Percentiles rank a stretch among this genome's conserved stretches.
Conservation (phyloP, 2,888 invertebrate genomes). For the Melinopterus prodromus region DNA sequence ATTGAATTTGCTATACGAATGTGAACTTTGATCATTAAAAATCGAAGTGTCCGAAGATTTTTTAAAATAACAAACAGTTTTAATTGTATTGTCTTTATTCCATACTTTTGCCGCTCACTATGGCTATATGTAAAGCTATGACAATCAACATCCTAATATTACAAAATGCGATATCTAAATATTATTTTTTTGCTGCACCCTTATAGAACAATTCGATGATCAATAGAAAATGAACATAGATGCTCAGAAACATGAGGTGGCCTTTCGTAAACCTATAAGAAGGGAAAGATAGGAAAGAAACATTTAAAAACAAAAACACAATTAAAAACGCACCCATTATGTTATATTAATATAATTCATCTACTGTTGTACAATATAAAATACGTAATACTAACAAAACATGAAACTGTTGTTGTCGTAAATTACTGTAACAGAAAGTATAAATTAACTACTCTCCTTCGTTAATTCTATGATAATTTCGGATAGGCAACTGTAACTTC, state of each 20-base stretch:
- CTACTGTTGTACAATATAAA: slow-evolving; percentile 12
- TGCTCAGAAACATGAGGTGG: background rate
- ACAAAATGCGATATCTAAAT: background rate
- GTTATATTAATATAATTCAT: background rate
- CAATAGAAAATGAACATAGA: background rate
- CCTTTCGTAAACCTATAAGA: background rate
- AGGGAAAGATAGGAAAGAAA: background rate
- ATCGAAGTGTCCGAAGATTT: too few species aligned
- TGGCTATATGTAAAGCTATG: too few species aligned
- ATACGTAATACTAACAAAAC: slow-evolving; percentile 25
- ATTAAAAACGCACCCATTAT: background rate
- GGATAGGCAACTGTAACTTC: slow-evolving; percentile 65
- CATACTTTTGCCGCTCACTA: too few species aligned
- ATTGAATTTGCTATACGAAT: too few species aligned
- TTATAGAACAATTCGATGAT: too few species aligned
- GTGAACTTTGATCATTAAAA: too few species aligned
- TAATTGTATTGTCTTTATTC: too few species aligned
- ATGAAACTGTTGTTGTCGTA: slow-evolving; percentile 14
- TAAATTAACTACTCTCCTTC: slow-evolving; percentile 13
- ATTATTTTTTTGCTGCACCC: background rate
- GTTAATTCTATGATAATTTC: slow-evolving; percentile 59
- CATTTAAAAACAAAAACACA: background rate
- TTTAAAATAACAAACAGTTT: too few species aligned
- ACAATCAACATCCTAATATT: too few species aligned
- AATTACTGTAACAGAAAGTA: background rate